Conservation (phyloP, 2,888 invertebrate species). For the Dasypolia templi region DNA sequence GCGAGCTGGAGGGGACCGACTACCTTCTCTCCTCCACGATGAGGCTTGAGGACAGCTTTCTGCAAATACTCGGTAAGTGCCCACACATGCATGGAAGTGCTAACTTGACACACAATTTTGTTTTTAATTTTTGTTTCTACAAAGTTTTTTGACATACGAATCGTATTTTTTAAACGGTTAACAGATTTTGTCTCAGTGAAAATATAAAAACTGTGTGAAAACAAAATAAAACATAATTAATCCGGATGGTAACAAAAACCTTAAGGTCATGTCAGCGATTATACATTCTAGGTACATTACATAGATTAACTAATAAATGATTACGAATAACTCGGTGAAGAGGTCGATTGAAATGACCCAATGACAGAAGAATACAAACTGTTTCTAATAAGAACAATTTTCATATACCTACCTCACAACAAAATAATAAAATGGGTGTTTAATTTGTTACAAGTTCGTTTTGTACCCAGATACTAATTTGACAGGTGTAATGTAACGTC, state of each 20-base stretch:
- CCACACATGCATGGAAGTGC: conserved; percentile 11
- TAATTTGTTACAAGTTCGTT: too few species aligned
- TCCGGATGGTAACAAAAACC: conserved; percentile 12
- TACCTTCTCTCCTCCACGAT: conserved; percentile 92
- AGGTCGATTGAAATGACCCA: conserved; percentile 1
- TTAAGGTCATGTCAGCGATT: conserved; percentile 25
- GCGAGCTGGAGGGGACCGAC: conserved; percentile 91
- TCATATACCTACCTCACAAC: background rate
- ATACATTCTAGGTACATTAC: conserved; percentile 6
- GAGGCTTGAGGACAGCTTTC: conserved; percentile 91
- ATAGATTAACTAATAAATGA: conserved; percentile 18
- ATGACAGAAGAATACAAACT: conserved; percentile 7
- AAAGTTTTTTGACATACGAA: background rate
- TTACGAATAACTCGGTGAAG: conserved; percentile 15
- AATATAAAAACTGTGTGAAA: background rate
- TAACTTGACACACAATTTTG: conserved; percentile 13
- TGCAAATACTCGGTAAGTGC: conserved; percentile 91
- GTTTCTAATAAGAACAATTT: background rate
- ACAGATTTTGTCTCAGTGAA: background rate
- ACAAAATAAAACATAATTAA: background rate
- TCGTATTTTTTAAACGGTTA: background rate
- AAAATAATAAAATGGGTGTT: conserved; percentile 1
- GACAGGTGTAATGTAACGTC: too few species aligned
- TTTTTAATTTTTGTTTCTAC: background rate
- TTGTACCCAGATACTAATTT: too few species aligned